A percentile compares a stretch with the other conserved stretches of the same genome.
Evolutionary conservation across 2,113 vertebrate genomes (phyloP).

Genomic region (Pelmatolapia mariae): DNA sequence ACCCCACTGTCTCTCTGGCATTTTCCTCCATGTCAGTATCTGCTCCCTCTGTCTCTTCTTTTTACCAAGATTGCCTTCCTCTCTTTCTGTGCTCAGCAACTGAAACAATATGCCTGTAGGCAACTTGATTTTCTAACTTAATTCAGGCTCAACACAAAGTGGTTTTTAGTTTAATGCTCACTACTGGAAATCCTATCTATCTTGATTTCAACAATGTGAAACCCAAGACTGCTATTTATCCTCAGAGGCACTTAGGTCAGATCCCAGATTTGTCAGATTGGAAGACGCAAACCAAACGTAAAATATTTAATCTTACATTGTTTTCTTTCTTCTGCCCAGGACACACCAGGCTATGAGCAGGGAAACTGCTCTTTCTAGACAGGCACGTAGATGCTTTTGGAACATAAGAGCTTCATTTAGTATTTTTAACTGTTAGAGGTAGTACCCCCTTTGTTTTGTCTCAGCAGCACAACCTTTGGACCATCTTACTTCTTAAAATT

Average conservation of each 20-base stretch:
- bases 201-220: background rate
- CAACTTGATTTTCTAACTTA: background rate
- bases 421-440: background rate
- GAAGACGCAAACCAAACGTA: background rate
- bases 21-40: background rate
- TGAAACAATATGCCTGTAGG: background rate
- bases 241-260: background rate
- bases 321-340: background rate
- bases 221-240: background rate
- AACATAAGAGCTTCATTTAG: background rate
- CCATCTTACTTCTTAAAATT: background rate
- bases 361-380: background rate
- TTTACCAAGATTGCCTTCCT: background rate
- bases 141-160: slow-evolving; percentile 23
- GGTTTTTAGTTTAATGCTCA: slow-evolving; percentile 10
- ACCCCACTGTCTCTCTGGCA: background rate
- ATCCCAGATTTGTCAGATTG: background rate
- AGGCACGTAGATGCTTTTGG: background rate
- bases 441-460: background rate
- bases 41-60: background rate
- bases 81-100: background rate
- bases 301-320: background rate
- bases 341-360: background rate
- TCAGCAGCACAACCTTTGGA: background rate
- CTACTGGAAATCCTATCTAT: background rate